Percentiles rank a stretch among this genome's conserved stretches.
Conservation (phyloP, 2,888 invertebrate genomes). For the Thereva unica region DNA sequence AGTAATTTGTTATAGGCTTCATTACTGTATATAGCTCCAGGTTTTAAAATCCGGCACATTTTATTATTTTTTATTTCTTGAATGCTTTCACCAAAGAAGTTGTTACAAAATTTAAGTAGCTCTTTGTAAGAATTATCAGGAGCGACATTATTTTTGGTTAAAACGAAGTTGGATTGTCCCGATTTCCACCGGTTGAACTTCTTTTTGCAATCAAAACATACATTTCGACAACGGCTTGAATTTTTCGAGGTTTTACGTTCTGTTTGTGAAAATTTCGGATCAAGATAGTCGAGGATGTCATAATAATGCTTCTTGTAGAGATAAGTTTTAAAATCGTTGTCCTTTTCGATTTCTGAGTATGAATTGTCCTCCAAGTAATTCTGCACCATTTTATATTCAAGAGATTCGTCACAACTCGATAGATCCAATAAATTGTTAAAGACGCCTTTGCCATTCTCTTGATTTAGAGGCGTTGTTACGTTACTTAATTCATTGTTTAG, state of each 20-base stretch:
- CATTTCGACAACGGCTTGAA: neutral
- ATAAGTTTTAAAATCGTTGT: conserved; percentile 55
- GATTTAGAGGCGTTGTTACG: conserved; percentile 49
- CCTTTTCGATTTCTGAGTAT: conserved; percentile 56
- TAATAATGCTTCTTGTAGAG: conserved; percentile 55
- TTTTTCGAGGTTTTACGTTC: neutral
- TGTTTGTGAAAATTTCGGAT: conserved; percentile 46
- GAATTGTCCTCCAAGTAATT: conserved; percentile 57
- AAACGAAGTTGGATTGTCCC: conserved; percentile 30
- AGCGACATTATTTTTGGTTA: conserved; percentile 23
- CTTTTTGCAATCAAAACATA: conserved; percentile 17
- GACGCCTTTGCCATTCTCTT: conserved; percentile 50
- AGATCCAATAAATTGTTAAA: conserved; percentile 53
- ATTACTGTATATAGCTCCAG: conserved; percentile 48
- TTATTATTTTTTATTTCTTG: conserved; percentile 35
- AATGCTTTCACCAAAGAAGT: conserved; percentile 52
- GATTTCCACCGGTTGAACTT: conserved; percentile 28
- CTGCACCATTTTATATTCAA: conserved; percentile 55
- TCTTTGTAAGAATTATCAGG: conserved; percentile 47
- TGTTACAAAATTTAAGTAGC: conserved; percentile 51
- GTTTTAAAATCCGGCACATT: conserved; percentile 44
- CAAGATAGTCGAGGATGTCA: conserved; percentile 54
- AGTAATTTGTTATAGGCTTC: conserved; percentile 53
- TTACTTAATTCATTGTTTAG: conserved; percentile 30
- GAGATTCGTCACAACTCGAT: conserved; percentile 54